These are phyloP conservation scores for Catostylus mosaicus DNA, from an alignment of 30 jellyfish, hydroid and myxozoan genomes.

Conservation along the genomic window DNA sequence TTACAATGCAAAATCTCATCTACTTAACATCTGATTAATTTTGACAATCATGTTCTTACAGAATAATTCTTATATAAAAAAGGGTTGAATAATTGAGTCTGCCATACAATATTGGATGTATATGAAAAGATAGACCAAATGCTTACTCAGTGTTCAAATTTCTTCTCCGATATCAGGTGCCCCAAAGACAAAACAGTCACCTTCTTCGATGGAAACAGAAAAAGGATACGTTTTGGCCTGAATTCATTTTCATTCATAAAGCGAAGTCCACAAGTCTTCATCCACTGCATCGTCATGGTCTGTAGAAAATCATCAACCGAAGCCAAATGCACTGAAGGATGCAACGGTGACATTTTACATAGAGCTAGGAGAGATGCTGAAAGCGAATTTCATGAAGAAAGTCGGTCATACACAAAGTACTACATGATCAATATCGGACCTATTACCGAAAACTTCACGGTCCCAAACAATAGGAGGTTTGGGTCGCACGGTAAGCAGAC, in stretches of 20 bases:
- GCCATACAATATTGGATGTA: not conserved
- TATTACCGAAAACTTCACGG: not conserved
- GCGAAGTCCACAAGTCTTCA: conserved; percentile 21
- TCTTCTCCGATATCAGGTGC: conserved; percentile 13
- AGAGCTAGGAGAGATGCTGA: conserved; percentile 45
- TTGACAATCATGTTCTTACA: too few species aligned
- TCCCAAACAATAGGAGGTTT: too few species aligned
- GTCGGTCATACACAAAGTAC: conserved; percentile 16
- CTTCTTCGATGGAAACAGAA: conserved; percentile 1
- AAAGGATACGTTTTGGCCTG: conserved; percentile 26
- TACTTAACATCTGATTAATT: too few species aligned
- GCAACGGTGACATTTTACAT: conserved; percentile 31
- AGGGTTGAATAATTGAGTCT: not conserved
- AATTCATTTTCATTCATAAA: conserved; percentile 39
- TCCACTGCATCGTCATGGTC: conserved; percentile 44
- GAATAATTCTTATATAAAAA: not conserved
- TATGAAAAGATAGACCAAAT: not conserved
- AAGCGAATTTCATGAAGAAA: not conserved
- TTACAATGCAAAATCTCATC: too few species aligned
- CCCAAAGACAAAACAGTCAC: conserved; percentile 44
- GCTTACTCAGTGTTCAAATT: not conserved
- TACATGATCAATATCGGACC: conserved; percentile 36
- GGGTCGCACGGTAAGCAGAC: too few species aligned
- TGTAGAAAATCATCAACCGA: conserved; percentile 61
- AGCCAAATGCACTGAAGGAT: conserved; percentile 24